phyloP scores from a whole-genome alignment of 2,113 vertebrate species.

The Glaucomys volans region DNA sequence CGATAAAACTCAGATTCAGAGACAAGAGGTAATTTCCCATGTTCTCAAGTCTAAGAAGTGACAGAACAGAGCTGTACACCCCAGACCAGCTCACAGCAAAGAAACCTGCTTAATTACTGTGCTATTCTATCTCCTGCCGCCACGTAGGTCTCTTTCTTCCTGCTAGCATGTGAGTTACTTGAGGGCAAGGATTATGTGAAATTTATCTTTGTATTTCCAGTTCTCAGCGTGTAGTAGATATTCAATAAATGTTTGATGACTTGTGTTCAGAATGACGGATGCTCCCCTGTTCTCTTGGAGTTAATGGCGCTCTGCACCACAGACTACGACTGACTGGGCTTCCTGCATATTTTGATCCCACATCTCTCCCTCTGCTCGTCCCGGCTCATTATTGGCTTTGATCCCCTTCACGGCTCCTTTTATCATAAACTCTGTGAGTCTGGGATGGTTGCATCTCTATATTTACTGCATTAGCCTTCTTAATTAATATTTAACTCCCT shows the following conservation, averaged over 20 bases:
- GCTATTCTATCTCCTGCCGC: not conserved
- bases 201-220: slow-evolving; percentile 54
- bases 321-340: not conserved
- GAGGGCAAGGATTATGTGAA: slow-evolving; percentile 61
- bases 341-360: not conserved
- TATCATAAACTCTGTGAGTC: slow-evolving; percentile 34
- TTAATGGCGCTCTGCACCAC: not conserved
- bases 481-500: slow-evolving; percentile 75
- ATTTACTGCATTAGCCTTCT: slow-evolving; percentile 65
- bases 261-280: not conserved
- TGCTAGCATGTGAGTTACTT: slow-evolving; percentile 9
- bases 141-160: not conserved
- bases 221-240: slow-evolving; percentile 37
- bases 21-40: not conserved
- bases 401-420: slow-evolving; percentile 13
- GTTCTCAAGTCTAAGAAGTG: not conserved
- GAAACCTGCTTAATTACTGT: slow-evolving; percentile 13
- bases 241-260: slow-evolving; percentile 52
- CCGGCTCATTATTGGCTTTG: slow-evolving; percentile 11
- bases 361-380: not conserved
- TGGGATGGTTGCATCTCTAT: slow-evolving; percentile 21
- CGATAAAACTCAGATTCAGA: not conserved
- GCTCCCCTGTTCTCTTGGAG: not conserved
- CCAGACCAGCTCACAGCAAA: not conserved
- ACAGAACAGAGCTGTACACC: not conserved